Base-by-base conservation (phyloP, 2,888 invertebrate species). In the Orthosia gothica region DNA sequence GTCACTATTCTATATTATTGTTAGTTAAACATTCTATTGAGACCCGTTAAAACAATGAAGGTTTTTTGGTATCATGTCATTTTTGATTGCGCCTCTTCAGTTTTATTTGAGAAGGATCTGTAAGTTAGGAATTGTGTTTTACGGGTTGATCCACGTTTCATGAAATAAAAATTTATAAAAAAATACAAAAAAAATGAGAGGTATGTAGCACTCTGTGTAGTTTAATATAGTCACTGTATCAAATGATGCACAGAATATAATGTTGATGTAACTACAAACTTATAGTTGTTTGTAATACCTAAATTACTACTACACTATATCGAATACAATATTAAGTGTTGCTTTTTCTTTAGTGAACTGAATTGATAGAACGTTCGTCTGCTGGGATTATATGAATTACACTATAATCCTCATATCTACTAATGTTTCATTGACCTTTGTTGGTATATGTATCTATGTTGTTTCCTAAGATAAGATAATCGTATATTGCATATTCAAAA, bases 141-240 rank as follows among this genome's bases (percentile, higher is more conserved):
- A 70, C 79, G 76, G 85, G 83, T 85, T 79, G 45, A 47, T 58
- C 47, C 66, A 72, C 50, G 69, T 72, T 79, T 72, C 70, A 72
- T 62, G 63, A 61, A 59, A 75, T 58, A 55, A 66, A 81, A 76
- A 54, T 49, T 23, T n/a, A 52, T 67, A 58, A 40, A 72, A 70
- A 79, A 59, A 67, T 26, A 57, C 18, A 52, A 68, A 69, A 76
- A 72, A 70, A 74, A 70, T 83, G 89, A 91, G 91, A 92, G 89
- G 91, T 89, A 88, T 87, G 93, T 94, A 92, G 94, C 94, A 94
- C 93, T 94, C 94, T 94, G 94, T 94, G 93, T 93, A 92, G 89
- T 83, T 72, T 79, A 85, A 83, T 73, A 83, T 83, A 76, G 74
- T 86, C 89, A 92, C 91, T 92, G 92, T 92, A 91, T 88, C 81